These are phyloP conservation scores for Hydra vulgaris DNA, from an alignment of 30 jellyfish, hydroid and myxozoan species.

Conservation along the genomic window DNA sequence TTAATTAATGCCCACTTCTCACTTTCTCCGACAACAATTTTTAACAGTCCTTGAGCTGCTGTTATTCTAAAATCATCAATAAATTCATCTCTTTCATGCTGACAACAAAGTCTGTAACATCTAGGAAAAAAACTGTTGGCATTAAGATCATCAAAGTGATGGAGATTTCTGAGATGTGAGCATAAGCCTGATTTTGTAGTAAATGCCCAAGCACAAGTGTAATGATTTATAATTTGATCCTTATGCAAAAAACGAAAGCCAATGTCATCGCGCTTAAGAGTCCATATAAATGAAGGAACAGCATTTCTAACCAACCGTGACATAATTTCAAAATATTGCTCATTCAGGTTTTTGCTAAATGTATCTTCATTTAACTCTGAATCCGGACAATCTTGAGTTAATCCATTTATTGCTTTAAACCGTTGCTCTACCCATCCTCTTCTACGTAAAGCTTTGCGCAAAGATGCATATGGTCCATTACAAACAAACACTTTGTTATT, in stretches of 20 bases:
- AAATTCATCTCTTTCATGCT: conserved; percentile 52
- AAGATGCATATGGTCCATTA: conserved; percentile 82
- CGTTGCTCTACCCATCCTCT: conserved; percentile 93
- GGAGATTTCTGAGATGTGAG: conserved; percentile 53
- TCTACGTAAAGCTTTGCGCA: conserved; percentile 66
- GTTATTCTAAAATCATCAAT: conserved; percentile 42
- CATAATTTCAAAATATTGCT: conserved; percentile 74
- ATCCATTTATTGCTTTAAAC: conserved; percentile 52
- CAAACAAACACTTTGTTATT: conserved; percentile 79
- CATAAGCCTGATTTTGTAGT: conserved; percentile 93
- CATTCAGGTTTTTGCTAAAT: conserved; percentile 47
- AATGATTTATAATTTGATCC: conserved; percentile 88
- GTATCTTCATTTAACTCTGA: conserved; percentile 16
- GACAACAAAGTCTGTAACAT: conserved; percentile 70
- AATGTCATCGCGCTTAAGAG: conserved; percentile 70
- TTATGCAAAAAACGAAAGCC: conserved; percentile 42
- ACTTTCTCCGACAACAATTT: conserved; percentile 1
- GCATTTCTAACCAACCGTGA: conserved; percentile 75
- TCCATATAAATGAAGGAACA: conserved; percentile 79
- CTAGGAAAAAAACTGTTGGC: conserved; percentile 68
- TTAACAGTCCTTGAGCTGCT: conserved; percentile 7
- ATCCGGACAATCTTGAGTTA: conserved; percentile 7
- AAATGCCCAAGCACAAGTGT: conserved; percentile 60
- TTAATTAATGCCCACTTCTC: conserved; percentile 12
- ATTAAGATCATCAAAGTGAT: conserved; percentile 46